Conservation (phyloP, 2,888 invertebrate species). For the Acleris holmiana region DNA sequence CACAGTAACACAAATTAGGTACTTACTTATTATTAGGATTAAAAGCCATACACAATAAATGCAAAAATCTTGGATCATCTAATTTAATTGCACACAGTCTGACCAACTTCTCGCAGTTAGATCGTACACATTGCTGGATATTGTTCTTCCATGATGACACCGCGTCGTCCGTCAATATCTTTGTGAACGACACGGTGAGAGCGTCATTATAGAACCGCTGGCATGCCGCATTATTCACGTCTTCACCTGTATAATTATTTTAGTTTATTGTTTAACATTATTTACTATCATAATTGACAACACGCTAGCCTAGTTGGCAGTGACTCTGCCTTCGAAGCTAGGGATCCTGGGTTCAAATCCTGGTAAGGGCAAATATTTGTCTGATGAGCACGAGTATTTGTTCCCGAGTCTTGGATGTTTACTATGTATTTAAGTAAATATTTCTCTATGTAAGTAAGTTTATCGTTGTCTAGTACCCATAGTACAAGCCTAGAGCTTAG, state of each 20-base stretch:
- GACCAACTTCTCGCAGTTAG: constrained; percentile 96
- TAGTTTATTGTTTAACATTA: neutral
- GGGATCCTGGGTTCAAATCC: too few species aligned
- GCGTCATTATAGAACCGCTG: constrained; percentile 98
- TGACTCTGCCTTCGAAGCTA: too few species aligned
- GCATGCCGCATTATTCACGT: constrained; percentile 94
- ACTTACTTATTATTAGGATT: constrained; percentile 97
- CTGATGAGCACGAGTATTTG: too few species aligned
- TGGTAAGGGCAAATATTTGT: too few species aligned
- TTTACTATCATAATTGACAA: too few species aligned
- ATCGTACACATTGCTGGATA: constrained; percentile 97
- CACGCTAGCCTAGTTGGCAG: too few species aligned
- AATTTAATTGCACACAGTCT: constrained; percentile 97
- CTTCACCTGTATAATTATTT: constrained; percentile 87
- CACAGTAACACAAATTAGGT: neutral
- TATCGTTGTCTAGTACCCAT: too few species aligned
- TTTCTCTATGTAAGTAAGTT: too few species aligned
- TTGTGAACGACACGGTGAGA: constrained; percentile 96
- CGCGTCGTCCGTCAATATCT: constrained; percentile 98
- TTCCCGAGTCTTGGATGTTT: too few species aligned
- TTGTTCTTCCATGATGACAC: constrained; percentile 99
- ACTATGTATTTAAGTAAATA: too few species aligned
- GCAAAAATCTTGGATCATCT: constrained; percentile 96
- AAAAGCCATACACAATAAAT: constrained; percentile 96
- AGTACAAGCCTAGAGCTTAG: too few species aligned